A percentile compares a stretch with the other conserved stretches of the same genome.
phyloP scores from a whole-genome alignment of 2,113 vertebrate genomes.

The Ornithorhynchus anatinus region DNA sequence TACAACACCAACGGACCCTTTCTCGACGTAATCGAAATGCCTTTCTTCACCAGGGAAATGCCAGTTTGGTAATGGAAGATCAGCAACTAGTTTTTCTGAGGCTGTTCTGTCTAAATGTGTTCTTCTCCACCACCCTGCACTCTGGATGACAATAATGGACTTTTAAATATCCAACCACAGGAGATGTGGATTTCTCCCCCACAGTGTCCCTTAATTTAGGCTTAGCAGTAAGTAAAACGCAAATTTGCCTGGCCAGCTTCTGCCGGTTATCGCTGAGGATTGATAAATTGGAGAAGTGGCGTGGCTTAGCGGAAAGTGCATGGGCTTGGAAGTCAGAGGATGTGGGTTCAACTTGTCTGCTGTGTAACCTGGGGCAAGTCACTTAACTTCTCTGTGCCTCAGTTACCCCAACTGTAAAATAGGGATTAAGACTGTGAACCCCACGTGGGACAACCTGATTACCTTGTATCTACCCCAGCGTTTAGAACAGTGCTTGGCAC shows the following conservation, averaged over 20 bases:
- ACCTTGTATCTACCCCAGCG: too few species aligned
- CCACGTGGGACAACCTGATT: too few species aligned
- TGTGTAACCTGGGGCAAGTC: too few species aligned
- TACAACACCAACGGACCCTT: slow-evolving; percentile 37
- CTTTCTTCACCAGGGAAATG: slow-evolving; percentile 50
- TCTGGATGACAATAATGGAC: slow-evolving; percentile 10
- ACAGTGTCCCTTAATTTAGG: slow-evolving; percentile 21
- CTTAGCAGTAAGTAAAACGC: slow-evolving; percentile 37
- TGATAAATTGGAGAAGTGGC: not conserved
- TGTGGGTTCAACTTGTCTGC: too few species aligned
- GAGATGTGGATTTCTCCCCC: slow-evolving; percentile 16
- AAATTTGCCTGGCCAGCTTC: not conserved
- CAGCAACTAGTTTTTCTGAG: slow-evolving; percentile 19
- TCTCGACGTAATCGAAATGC: slow-evolving; percentile 41
- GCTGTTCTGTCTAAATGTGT: slow-evolving; percentile 26
- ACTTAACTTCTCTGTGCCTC: too few species aligned
- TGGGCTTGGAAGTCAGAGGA: too few species aligned
- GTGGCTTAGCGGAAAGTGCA: too few species aligned
- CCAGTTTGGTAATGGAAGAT: slow-evolving; percentile 29
- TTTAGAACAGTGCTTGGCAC: too few species aligned
- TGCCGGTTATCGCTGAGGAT: not conserved
- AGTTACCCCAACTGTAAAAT: too few species aligned
- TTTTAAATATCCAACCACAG: slow-evolving; percentile 50
- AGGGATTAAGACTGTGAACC: too few species aligned
- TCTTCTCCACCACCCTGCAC: not conserved